Percentiles rank a stretch among this genome's conserved stretches.
Conservation (phyloP, 2,888 invertebrate species). For the Thyatira batis region DNA sequence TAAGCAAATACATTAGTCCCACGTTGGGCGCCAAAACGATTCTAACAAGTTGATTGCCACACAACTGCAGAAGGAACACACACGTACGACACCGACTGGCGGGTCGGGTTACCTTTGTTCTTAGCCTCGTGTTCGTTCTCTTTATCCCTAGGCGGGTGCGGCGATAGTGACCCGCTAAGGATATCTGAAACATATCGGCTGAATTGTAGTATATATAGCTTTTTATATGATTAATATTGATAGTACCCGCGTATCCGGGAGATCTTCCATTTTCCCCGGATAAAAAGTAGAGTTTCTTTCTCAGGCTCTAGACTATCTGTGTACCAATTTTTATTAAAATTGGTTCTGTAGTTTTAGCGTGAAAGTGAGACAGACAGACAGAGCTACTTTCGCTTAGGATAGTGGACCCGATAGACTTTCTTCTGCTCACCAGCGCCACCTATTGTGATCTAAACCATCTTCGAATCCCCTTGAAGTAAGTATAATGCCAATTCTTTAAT, state of each 20-base stretch:
- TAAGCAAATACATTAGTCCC: background rate
- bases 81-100: constrained; percentile 39
- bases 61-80: constrained; percentile 45
- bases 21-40: constrained; percentile 5
- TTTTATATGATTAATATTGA: background rate
- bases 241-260: background rate
- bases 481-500: too few relatives aligned
- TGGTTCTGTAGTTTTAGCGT: too few relatives aligned
- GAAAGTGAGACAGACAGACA: too few relatives aligned
- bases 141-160: constrained; percentile 83
- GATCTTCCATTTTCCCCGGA: too few relatives aligned
- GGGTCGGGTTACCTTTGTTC: constrained; percentile 85
- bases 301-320: too few relatives aligned
- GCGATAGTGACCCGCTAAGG: constrained; percentile 87
- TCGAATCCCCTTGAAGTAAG: too few relatives aligned
- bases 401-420: too few relatives aligned
- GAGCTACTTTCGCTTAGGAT: too few relatives aligned
- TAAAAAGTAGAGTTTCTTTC: too few relatives aligned
- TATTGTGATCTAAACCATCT: too few relatives aligned
- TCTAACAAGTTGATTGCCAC: constrained; percentile 23
- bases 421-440: background rate
- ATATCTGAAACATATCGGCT: constrained; percentile 85
- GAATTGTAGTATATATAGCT: constrained; percentile 15
- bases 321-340: too few relatives aligned
- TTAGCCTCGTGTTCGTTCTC: constrained; percentile 89